phyloP scores from a whole-genome alignment of 2,888 invertebrate species.

The Exocentrus adspersus region DNA sequence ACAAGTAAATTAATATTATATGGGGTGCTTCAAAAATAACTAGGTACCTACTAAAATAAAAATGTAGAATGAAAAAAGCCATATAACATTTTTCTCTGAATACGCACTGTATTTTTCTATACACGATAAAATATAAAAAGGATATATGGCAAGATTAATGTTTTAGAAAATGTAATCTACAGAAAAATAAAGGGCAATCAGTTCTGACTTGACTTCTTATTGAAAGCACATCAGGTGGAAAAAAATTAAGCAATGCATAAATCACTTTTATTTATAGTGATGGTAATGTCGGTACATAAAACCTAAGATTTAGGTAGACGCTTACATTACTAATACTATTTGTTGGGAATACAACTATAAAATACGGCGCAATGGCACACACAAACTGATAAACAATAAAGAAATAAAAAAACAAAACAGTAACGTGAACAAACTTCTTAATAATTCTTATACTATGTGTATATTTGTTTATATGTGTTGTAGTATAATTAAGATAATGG shows the following conservation, averaged over 20 bases:
- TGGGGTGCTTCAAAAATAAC: no score
- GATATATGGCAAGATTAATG: no score
- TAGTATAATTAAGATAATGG: conserved; percentile 65
- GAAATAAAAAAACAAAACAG: conserved; percentile 20
- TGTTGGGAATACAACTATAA: conserved; percentile 33
- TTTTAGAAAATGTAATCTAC: no score
- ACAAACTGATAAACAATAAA: conserved; percentile 8
- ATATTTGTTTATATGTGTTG: conserved; percentile 8
- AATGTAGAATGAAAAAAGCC: no score
- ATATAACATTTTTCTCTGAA: no score
- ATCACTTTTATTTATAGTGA: conserved; percentile 34
- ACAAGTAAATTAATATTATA: no score
- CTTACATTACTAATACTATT: conserved; percentile 42
- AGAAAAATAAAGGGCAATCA: no score
- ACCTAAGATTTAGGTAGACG: conserved; percentile 27
- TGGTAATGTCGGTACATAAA: conserved; percentile 33
- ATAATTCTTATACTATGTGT: conserved; percentile 1
- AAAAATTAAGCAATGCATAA: background rate
- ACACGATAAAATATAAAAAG: no score
- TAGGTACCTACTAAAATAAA: no score
- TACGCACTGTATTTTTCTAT: no score
- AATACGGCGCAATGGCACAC: conserved; percentile 2
- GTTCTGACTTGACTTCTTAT: no score
- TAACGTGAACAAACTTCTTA: conserved; percentile 13
- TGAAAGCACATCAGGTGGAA: no score